These are phyloP conservation scores for Poeciliopsis turneri DNA, from an alignment of 2,797 vertebrate genomes.

Conservation along the genomic window DNA sequence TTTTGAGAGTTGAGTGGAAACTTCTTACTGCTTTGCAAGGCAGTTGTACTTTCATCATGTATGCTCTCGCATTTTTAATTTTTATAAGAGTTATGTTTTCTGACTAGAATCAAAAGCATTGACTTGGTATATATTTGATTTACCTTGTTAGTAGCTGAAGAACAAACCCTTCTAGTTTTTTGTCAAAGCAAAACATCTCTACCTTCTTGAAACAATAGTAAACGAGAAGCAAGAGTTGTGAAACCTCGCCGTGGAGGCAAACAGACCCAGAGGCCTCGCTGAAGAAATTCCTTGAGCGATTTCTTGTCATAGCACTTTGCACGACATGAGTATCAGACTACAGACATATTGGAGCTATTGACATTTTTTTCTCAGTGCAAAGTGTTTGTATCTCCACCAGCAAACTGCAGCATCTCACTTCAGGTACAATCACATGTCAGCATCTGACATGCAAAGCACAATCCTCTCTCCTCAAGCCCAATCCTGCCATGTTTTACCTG, in stretches of 20 bases:
- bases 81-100: conserved; percentile 11
- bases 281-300: conserved; percentile 28
- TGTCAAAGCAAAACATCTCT: background rate
- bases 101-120: background rate
- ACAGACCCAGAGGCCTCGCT: conserved; percentile 25
- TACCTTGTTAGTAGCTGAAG: conserved; percentile 28
- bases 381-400: conserved; percentile 21
- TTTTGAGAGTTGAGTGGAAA: background rate
- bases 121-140: conserved; percentile 28
- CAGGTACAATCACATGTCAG: conserved; percentile 43
- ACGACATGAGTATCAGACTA: conserved; percentile 20
- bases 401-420: conserved; percentile 42
- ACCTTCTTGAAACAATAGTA: conserved; percentile 1
- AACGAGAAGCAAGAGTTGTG: conserved; percentile 30
- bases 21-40: background rate
- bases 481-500: conserved; percentile 52
- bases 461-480: conserved; percentile 52
- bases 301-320: conserved; percentile 39
- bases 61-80: conserved; percentile 1
- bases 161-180: background rate
- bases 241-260: conserved; percentile 42
- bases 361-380: conserved; percentile 14
- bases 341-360: conserved; percentile 17
- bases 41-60: background rate
- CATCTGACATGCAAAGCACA: conserved; percentile 32